Evolutionary conservation across 2,113 vertebrate genomes (phyloP).

Genomic region (Psittacara wagleri): DNA sequence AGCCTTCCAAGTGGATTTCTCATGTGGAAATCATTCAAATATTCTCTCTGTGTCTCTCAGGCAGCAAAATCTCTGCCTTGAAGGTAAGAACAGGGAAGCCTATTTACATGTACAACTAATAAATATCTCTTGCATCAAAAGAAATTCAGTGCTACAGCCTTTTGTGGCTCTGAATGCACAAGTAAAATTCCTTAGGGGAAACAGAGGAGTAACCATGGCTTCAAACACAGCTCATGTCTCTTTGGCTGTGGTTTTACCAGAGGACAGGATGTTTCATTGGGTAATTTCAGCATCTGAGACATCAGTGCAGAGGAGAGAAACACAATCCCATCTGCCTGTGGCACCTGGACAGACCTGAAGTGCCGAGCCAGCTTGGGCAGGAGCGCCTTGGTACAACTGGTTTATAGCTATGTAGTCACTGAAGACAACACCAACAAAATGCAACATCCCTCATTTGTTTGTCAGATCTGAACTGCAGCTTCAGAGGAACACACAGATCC

Average conservation of each 20-base stretch:
- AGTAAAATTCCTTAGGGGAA: neutral
- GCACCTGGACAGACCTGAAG: rapidly evolving
- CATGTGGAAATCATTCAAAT: neutral
- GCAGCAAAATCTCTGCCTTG: neutral
- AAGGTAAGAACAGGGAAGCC: neutral
- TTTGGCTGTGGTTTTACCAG: rapidly evolving
- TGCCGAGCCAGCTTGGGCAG: neutral
- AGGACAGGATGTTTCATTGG: rapidly evolving
- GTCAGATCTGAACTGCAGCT: neutral
- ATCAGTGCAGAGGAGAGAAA: neutral
- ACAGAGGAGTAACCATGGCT: neutral
- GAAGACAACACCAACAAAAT: neutral
- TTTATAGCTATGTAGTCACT: rapidly evolving
- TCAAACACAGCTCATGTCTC: rapidly evolving
- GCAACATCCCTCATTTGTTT: rapidly evolving
- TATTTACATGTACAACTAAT: neutral
- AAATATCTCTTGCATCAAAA: neutral
- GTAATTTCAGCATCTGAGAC: neutral
- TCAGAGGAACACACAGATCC: neutral
- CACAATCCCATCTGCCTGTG: rapidly evolving
- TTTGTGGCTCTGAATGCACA: neutral
- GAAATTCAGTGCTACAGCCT: neutral
- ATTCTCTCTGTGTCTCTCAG: neutral
- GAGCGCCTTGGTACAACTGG: rapidly evolving
- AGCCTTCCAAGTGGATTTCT: neutral